Conservation (phyloP, 2,113 vertebrate genomes). For the Leptosomus discolor region DNA sequence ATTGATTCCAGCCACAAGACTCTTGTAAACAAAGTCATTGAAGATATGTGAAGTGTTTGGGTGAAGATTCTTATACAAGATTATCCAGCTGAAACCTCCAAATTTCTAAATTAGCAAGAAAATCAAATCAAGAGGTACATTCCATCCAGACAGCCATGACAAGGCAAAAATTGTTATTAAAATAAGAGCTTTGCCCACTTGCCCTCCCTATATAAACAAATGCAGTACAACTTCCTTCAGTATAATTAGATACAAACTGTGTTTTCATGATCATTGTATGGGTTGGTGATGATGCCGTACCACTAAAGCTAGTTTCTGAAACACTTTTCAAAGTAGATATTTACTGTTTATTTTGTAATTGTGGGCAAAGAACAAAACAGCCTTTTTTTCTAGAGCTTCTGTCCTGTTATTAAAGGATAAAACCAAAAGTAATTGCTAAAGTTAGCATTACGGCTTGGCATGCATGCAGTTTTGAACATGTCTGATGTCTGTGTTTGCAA, state of each 20-base stretch:
- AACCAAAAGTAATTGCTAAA: not conserved
- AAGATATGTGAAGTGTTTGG: conserved; percentile 39
- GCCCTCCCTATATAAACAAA: not conserved
- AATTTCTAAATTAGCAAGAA: conserved; percentile 1
- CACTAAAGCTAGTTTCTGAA: not conserved
- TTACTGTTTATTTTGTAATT: not conserved
- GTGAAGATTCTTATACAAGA: not conserved
- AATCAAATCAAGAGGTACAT: not conserved
- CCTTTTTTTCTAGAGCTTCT: not conserved
- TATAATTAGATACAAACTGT: not conserved
- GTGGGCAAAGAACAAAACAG: not conserved
- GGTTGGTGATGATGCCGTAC: not conserved
- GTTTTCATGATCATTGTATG: not conserved
- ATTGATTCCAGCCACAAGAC: conserved; percentile 16
- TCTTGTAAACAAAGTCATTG: conserved; percentile 42
- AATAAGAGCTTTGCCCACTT: not conserved
- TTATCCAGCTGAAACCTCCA: not conserved
- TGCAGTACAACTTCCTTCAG: not conserved
- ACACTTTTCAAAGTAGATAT: not conserved
- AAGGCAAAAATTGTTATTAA: not conserved
- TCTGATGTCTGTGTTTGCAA: not conserved
- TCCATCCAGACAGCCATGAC: not conserved
- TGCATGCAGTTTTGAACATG: not conserved
- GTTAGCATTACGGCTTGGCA: not conserved
- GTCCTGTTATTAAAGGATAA: not conserved